Conservation (phyloP, 2,113 vertebrate genomes). For the Paralichthys olivaceus region DNA sequence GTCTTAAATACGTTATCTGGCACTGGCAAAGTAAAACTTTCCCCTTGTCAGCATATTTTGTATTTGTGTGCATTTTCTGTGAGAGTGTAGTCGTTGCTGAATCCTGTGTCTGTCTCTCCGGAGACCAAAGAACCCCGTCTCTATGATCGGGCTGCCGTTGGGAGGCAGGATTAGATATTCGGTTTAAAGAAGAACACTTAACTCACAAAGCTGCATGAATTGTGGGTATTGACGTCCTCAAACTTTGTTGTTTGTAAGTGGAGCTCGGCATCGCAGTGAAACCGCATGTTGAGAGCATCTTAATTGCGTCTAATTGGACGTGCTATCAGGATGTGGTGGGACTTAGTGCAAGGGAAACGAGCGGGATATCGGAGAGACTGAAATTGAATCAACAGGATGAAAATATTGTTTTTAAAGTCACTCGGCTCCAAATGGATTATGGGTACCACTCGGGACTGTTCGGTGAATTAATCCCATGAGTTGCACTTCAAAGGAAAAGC, state of each 20-base stretch:
- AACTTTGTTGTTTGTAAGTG: background rate
- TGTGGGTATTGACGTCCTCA: background rate
- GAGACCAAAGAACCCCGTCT: background rate
- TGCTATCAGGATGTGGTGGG: background rate
- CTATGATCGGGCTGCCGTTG: background rate
- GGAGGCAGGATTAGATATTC: background rate
- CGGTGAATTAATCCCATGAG: background rate
- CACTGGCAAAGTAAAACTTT: background rate
- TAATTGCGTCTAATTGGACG: constrained; percentile 11
- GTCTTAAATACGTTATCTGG: constrained; percentile 9
- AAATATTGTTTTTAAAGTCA: background rate
- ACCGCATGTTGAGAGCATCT: background rate
- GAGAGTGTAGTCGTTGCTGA: background rate
- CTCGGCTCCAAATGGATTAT: constrained; percentile 1
- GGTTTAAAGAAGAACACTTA: background rate
- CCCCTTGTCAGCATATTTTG: background rate
- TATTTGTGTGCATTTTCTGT: background rate
- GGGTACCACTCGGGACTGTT: background rate
- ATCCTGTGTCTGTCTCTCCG: background rate
- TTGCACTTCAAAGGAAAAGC: background rate
- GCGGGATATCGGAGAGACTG: background rate
- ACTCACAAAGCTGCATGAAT: background rate
- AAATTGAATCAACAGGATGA: constrained; percentile 17
- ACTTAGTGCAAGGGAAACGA: background rate
- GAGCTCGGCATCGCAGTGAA: background rate